A percentile compares a stretch with the other conserved stretches of the same genome.
Conservation (phyloP, 2,888 invertebrate species). For the Nomada lathburiana region DNA sequence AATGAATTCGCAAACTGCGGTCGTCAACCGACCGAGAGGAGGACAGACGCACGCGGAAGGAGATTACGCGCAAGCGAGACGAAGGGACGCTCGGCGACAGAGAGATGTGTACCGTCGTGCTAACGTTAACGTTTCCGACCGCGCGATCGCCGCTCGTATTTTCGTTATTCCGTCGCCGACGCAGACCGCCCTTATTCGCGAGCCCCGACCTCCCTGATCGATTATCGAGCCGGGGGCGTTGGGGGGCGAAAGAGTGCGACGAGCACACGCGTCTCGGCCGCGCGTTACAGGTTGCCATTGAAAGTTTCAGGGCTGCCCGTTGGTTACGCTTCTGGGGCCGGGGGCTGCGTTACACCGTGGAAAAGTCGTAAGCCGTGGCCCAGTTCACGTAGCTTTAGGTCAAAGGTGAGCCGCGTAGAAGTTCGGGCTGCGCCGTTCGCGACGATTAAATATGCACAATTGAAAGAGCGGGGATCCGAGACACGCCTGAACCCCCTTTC, state of each 20-base stretch:
- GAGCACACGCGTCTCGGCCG: too few relatives aligned
- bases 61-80: neutral
- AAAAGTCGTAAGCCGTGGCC: too few relatives aligned
- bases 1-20: conserved; percentile 73
- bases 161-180: conserved; percentile 57
- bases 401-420: too few relatives aligned
- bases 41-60: neutral
- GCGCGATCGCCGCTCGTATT: conserved; percentile 63
- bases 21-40: neutral
- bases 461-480: neutral
- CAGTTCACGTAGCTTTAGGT: too few relatives aligned
- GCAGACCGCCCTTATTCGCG: neutral
- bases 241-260: too few relatives aligned
- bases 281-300: too few relatives aligned
- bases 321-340: too few relatives aligned
- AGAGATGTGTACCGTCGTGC: conserved; percentile 49
- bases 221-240: neutral
- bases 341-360: too few relatives aligned
- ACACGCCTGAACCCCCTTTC: conserved; percentile 27
- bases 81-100: conserved; percentile 22
- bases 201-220: neutral
- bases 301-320: too few relatives aligned
- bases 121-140: conserved; percentile 76
- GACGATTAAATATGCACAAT: neutral
- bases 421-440: too few relatives aligned